phyloP scores from a whole-genome alignment of 2,113 vertebrate genomes.

The Puma concolor region DNA sequence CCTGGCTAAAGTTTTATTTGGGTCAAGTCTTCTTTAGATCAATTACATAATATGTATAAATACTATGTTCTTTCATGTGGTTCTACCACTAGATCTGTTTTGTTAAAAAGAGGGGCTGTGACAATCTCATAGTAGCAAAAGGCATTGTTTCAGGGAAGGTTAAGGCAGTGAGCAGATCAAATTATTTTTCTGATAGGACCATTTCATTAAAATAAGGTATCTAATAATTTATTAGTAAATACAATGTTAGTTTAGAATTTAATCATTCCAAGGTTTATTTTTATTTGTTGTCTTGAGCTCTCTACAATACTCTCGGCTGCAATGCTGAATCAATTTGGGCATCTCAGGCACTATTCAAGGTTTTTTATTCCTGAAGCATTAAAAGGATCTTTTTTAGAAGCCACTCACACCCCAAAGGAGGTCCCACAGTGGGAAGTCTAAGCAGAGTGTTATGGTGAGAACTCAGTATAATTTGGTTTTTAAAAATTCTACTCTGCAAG shows the following conservation, averaged over 20 bases:
- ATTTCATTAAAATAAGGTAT: background rate
- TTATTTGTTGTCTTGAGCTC: background rate
- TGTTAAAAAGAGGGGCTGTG: background rate
- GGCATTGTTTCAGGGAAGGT: background rate
- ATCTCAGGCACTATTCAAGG: background rate
- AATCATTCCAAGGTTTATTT: background rate
- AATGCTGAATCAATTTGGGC: background rate
- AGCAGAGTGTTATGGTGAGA: constrained; percentile 15
- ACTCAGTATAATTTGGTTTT: constrained; percentile 61
- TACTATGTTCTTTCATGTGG: background rate
- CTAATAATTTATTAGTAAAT: background rate
- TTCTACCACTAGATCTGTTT: background rate
- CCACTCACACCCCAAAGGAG: background rate
- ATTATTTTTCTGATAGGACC: background rate
- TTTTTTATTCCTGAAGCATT: constrained; percentile 16
- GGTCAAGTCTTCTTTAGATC: background rate
- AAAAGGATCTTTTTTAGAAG: constrained; percentile 43
- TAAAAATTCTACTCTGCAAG: constrained; percentile 47
- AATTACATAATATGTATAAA: background rate
- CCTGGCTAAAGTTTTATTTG: background rate
- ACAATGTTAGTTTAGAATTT: background rate
- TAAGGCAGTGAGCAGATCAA: background rate
- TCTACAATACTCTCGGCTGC: background rate
- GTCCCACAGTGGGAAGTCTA: background rate
- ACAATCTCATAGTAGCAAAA: background rate